phyloP scores from a whole-genome alignment of 2,113 vertebrate genomes.

The Motacilla alba region DNA sequence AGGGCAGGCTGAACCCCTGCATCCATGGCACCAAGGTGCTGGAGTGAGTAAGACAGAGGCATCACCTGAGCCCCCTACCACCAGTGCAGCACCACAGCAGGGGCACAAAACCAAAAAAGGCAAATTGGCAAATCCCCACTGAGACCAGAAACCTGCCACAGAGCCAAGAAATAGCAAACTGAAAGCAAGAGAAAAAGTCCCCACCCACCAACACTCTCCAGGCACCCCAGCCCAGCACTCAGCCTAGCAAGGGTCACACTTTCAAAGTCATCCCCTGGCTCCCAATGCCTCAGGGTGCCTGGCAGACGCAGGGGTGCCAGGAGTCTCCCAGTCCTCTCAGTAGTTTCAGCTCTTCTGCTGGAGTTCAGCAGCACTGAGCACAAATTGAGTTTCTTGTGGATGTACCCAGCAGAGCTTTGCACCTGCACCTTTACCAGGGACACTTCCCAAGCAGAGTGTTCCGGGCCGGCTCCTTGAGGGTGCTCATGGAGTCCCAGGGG shows the following conservation, averaged over 20 bases:
- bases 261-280: neutral
- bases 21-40: fast-evolving
- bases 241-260: neutral
- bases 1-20: neutral
- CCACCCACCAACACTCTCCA: neutral
- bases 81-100: fast-evolving
- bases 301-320: neutral
- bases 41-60: neutral
- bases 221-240: neutral
- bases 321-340: neutral
- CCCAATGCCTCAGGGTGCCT: neutral
- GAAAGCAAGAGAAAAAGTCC: neutral
- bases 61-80: fast-evolving
- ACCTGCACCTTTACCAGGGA: neutral
- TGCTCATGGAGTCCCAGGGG: neutral
- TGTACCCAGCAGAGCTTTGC: fast-evolving
- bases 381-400: neutral
- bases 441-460: neutral
- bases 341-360: neutral
- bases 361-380: neutral
- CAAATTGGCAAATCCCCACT: neutral
- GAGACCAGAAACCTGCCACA: neutral
- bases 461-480: neutral
- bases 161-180: neutral
- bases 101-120: neutral